phyloP scores from a whole-genome alignment of 2,113 vertebrate species.

The Eurypyga helias region DNA sequence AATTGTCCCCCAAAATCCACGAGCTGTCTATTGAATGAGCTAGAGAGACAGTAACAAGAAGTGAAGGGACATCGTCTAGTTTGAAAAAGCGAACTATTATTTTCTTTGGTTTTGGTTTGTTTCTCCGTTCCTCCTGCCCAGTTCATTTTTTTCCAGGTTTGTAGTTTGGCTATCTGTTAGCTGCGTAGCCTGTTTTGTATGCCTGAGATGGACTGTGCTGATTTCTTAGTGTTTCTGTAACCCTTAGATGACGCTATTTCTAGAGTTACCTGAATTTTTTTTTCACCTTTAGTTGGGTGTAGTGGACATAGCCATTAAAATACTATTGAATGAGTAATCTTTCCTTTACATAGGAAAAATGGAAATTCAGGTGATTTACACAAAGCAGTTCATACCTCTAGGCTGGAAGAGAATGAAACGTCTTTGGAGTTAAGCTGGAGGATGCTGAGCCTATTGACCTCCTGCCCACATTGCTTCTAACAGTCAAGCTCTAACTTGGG shows the following conservation, averaged over 20 bases:
- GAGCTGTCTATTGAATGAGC: background rate
- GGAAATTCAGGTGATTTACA: background rate
- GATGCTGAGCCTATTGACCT: background rate
- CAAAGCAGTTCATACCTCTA: background rate
- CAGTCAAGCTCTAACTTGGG: background rate
- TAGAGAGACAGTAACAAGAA: background rate
- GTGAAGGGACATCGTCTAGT: background rate
- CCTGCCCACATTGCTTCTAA: background rate
- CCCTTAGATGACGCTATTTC: background rate
- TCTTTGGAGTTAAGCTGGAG: background rate
- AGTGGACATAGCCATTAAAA: background rate
- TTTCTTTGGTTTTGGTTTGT: background rate
- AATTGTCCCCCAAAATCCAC: background rate
- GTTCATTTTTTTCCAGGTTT: background rate
- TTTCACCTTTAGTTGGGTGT: background rate
- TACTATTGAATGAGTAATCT: background rate
- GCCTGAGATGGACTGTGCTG: background rate
- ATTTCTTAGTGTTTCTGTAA: background rate
- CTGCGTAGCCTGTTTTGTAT: background rate
- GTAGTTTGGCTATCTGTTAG: background rate
- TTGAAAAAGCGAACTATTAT: background rate
- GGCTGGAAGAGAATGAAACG: background rate
- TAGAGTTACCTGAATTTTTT: background rate
- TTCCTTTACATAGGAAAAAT: background rate
- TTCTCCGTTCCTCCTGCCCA: fast-evolving